These are phyloP conservation scores for Phalanger gymnotis DNA, from an alignment of 2,797 vertebrate genomes.

Conservation along the genomic window DNA sequence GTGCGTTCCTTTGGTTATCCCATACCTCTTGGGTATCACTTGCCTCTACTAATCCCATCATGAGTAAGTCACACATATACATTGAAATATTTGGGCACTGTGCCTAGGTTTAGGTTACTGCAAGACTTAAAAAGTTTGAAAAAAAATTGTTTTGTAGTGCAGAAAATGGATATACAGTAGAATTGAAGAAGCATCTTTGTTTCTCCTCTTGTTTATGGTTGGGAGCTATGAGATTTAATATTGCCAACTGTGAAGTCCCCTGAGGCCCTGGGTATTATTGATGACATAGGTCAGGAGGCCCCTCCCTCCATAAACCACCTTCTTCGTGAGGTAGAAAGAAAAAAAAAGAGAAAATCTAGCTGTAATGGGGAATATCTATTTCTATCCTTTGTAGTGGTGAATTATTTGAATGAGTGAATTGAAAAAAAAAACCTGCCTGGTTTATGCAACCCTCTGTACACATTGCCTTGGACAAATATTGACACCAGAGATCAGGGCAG, in stretches of 20 bases:
- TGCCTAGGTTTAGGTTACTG: conserved; percentile 41
- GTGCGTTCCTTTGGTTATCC: conserved; percentile 20
- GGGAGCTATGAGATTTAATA: conserved; percentile 61
- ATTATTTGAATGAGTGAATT: conserved; percentile 64
- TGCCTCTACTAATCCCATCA: conserved; percentile 23
- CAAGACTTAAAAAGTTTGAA: conserved; percentile 29
- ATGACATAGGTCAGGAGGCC: background rate
- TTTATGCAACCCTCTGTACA: conserved; percentile 73
- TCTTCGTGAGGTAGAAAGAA: conserved; percentile 28
- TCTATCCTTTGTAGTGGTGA: conserved; percentile 67
- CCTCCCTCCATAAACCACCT: conserved; percentile 35
- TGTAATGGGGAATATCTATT: conserved; percentile 68
- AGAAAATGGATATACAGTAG: background rate
- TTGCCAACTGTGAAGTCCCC: conserved; percentile 47
- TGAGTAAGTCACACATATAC: conserved; percentile 39
- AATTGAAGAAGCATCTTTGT: conserved; percentile 15
- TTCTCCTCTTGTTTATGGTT: conserved; percentile 29
- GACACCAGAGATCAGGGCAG: conserved; percentile 79
- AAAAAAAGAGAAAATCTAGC: conserved; percentile 62
- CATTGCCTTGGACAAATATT: conserved; percentile 82
- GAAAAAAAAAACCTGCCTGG: conserved; percentile 69
- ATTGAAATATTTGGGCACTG: conserved; percentile 26
- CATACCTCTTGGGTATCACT: conserved; percentile 34
- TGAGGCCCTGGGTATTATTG: conserved; percentile 39
- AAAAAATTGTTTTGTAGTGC: conserved; percentile 36